Conservation (phyloP, 2,113 vertebrate genomes). For the Myrmecophaga tridactyla region DNA sequence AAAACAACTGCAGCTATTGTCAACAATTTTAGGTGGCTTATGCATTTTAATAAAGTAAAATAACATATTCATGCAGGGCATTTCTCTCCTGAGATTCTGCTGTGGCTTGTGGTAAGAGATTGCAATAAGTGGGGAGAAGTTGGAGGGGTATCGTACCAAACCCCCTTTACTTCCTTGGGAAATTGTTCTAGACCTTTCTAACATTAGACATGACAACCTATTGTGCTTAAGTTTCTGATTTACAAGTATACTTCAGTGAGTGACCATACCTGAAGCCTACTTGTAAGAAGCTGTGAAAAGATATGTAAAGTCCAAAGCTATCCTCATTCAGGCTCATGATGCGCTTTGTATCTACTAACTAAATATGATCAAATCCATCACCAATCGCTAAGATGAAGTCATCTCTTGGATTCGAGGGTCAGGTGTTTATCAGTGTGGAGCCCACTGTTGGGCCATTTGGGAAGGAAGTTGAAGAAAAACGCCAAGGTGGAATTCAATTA, state of each 20-base stretch:
- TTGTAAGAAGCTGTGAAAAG: not conserved
- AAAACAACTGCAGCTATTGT: not conserved
- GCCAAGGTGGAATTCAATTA: not conserved
- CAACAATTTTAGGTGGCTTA: not conserved
- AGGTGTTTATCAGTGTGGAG: not conserved
- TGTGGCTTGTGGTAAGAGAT: not conserved
- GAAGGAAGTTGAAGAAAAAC: not conserved
- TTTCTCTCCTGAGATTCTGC: not conserved
- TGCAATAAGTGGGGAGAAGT: not conserved
- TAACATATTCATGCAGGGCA: not conserved
- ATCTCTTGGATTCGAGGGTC: not conserved
- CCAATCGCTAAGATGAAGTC: not conserved
- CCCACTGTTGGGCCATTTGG: not conserved
- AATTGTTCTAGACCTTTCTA: not conserved
- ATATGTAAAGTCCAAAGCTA: not conserved
- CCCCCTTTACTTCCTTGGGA: not conserved
- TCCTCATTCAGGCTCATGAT: not conserved
- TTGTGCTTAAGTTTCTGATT: not conserved
- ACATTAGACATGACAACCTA: not conserved
- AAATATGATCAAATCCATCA: not conserved
- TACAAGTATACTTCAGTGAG: not conserved
- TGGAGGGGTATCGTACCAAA: not conserved
- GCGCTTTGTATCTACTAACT: not conserved
- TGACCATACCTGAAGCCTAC: not conserved
- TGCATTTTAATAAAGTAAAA: not conserved